Evolutionary conservation across 2,797 vertebrate genomes (phyloP), one percentile per base, ranked within the genome.

Genomic region (Phrynocephalus vlangalii): DNA sequence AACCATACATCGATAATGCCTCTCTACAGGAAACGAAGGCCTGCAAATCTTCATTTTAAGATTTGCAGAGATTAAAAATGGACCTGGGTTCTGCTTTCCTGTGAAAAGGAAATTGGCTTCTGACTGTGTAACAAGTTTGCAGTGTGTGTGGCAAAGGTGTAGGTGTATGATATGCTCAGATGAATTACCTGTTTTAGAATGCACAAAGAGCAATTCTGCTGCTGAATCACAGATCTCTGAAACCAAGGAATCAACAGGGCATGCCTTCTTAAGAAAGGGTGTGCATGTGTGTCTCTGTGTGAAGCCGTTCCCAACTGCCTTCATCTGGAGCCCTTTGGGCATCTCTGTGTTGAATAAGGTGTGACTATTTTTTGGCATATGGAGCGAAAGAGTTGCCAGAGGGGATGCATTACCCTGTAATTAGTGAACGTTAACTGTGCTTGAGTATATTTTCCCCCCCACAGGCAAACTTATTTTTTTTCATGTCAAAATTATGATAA

Each of bases 321-420:
- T 83, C 73, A 60, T 77, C 80, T 60, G 33, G 71, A 33, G 56
- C 11, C 30, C 24, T 85, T 82, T 30, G 68, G 78, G 71, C 63
- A 76, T 77, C 78, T 81, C 33, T 71, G 50, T 80, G 60, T 30
- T 66, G 88, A 92, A 68, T 80, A 81, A 88, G 79, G 92, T 94
- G 90, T 13, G 91, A 92, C 91, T 92, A 44, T 90, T 90, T 80
- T 80, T 70, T 87, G 92, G 90, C 90, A 90, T 88, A 5, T 67
- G 82, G 28, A 48, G 70, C 84, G 75, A 82, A 87, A 82, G n/a
- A 30, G 0, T 77, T 86, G 87, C 91, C 75, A 50, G 82, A 85
- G 88, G 90, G 48, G 87, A 92, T 91, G 91, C 66, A 28, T 91
- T 93, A 79, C 91, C 89, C 82, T 83, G 60, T 93, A 89, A 92